phyloP scores from a whole-genome alignment of 2,113 vertebrate species.

The Nettapus auritus region DNA sequence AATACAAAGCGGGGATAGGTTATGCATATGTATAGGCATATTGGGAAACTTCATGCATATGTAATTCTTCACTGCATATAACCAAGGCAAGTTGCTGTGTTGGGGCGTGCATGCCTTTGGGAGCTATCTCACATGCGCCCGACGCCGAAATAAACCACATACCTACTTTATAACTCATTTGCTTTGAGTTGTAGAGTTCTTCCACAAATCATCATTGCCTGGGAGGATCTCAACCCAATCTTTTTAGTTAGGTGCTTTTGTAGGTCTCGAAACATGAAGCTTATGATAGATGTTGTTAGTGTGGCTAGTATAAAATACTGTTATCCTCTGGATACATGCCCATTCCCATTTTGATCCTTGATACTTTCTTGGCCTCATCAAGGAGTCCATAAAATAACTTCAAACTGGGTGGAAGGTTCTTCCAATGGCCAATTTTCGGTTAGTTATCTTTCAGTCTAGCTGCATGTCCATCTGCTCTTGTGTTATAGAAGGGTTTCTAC shows the following conservation, averaged over 20 bases:
- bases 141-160: no score
- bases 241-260: not conserved
- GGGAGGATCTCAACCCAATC: not conserved
- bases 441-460: not conserved
- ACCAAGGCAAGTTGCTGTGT: no score
- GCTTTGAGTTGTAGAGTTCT: no score
- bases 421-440: not conserved
- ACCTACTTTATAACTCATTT: no score
- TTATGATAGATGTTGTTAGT: not conserved
- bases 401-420: not conserved
- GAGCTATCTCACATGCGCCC: no score
- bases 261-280: not conserved
- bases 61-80: no score
- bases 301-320: not conserved
- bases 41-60: no score
- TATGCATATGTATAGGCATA: no score
- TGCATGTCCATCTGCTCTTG: not conserved
- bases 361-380: not conserved
- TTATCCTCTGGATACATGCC: fast-evolving
- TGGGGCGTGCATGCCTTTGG: no score
- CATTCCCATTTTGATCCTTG: fast-evolving
- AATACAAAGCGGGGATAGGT: no score
- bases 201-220: not conserved
- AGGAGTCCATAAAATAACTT: not conserved
- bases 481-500: not conserved